Percentiles rank a stretch among this genome's conserved stretches.
Conservation (phyloP, 2,797 vertebrate species). For the Distichodus sexfasciatus region DNA sequence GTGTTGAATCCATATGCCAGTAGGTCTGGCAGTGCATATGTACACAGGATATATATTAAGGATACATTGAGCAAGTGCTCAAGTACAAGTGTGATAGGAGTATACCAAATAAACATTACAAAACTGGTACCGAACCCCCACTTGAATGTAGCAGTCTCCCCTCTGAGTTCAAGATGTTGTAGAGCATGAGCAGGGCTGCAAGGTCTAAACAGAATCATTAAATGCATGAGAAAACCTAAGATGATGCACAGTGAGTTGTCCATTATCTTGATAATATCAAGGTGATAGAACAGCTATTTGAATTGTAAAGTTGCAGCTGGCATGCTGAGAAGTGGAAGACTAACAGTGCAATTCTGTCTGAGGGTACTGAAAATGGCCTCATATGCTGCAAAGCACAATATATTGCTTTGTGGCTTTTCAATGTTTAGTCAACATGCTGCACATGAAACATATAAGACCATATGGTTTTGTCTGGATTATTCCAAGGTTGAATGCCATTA, state of each 20-base stretch:
- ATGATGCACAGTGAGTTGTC: constrained; percentile 13
- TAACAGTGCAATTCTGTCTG: not conserved
- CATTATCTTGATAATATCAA: constrained; percentile 28
- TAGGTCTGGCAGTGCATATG: not conserved
- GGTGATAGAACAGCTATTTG: constrained; percentile 12
- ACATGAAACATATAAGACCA: not conserved
- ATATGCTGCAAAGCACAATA: not conserved
- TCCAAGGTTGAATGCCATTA: constrained; percentile 28
- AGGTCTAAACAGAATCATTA: constrained; percentile 34
- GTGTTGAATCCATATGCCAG: not conserved
- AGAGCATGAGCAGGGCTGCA: constrained; percentile 10
- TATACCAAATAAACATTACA: not conserved
- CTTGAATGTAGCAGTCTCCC: not conserved
- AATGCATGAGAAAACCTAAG: constrained; percentile 25
- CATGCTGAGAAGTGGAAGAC: not conserved
- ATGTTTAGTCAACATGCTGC: not conserved
- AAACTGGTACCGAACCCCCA: not conserved
- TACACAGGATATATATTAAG: not conserved
- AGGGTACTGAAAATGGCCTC: not conserved
- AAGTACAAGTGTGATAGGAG: not conserved
- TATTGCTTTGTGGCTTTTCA: too few relatives aligned
- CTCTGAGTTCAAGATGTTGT: not conserved
- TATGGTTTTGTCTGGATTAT: constrained; percentile 28
- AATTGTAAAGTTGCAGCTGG: constrained; percentile 10
- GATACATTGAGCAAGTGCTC: too few relatives aligned